Evolutionary conservation across 53 echinoderm and acorn worm genomes (phyloP), one percentile per base, ranked within the genome.

Genomic region (Echinometra lucunter): DNA sequence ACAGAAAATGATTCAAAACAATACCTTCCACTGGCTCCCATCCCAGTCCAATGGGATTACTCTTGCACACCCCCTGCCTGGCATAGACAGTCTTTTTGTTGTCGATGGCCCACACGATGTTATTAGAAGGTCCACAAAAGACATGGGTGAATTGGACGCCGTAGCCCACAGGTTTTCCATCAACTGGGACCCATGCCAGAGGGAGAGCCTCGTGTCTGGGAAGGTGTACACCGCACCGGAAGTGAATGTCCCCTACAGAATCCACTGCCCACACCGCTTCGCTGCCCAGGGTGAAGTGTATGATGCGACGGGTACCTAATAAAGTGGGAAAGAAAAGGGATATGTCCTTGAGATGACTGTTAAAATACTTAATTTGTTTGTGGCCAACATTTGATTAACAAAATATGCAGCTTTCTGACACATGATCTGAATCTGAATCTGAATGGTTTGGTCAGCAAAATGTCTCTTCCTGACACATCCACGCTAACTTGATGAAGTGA

Each of bases 21-120:
- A 74, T 96, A 98, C 99, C 99, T 98, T 97, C 97, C 42, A 98
- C 99, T 25, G 93, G 88, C 58, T 97, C 97, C 99, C 99, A 98
- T 44, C 96, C 95, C 11, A 95, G 49, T 23, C 99, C 99, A 11
- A 98, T 92, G 57, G 99, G 99, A 74, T 98, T 93, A 37, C 55
- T 95, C 32, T 96, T 92, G 37, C 95, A 95, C 66, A 98, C 97
- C 23, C 97, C 99, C 89, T 92, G 95, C 82, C 99, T 91, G 32
- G 96, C 97, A 89, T 98, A 98, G 74, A 98, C 99, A 19, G 96
- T 93, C 70, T 85, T 96, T 90, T 95, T 97, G 69, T 94, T 98
- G 75, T 98, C 99, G 21, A 98, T 38, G 19, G 99, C 99, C 99
- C 99, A 98, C 6, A 98, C 97, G 66, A 96, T 96, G 88, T 97